A percentile compares a stretch with the other conserved stretches of the same genome.
Evolutionary conservation across 2,888 invertebrate genomes (phyloP).

Genomic region (Xylota segnis): DNA sequence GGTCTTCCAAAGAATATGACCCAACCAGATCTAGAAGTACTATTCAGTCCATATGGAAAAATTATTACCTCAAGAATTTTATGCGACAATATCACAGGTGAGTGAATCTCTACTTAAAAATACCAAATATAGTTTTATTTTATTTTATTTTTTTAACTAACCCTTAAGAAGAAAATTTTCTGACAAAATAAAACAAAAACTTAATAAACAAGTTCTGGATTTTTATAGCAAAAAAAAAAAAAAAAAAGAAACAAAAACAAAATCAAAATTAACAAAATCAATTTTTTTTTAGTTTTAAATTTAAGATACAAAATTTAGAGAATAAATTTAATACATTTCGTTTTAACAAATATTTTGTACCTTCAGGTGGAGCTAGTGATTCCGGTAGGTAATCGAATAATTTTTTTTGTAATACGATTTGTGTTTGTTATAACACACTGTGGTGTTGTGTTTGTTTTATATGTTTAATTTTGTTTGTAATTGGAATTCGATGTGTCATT

Average conservation of each 20-base stretch:
- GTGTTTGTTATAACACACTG: conserved; percentile 50
- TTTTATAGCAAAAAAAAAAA: conserved; percentile 59
- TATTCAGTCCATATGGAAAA: conserved; percentile 92
- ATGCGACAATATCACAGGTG: conserved; percentile 94
- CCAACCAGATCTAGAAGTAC: conserved; percentile 92
- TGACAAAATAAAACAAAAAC: conserved; percentile 34
- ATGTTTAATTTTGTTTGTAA: conserved; percentile 53
- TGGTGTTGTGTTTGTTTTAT: conserved; percentile 44
- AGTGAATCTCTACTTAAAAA: conserved; percentile 79
- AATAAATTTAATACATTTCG: conserved; percentile 62
- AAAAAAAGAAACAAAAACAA: conserved; percentile 28
- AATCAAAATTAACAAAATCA: conserved; percentile 53
- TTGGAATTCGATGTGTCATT: conserved; percentile 68
- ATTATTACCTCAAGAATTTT: conserved; percentile 94
- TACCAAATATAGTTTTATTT: conserved; percentile 59
- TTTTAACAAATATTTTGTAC: conserved; percentile 70
- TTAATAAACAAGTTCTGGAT: conserved; percentile 69
- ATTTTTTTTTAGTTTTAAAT: conserved; percentile 61
- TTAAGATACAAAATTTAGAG: conserved; percentile 51
- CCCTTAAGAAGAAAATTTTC: conserved; percentile 46
- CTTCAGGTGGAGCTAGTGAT: conserved; percentile 85
- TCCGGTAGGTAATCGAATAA: conserved; percentile 84
- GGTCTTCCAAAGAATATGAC: conserved; percentile 96
- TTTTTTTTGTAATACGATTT: conserved; percentile 69
- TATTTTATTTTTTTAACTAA: conserved; percentile 75